These are phyloP conservation scores for Mycetomoellerius zeteki DNA, from an alignment of 1,140 invertebrate genomes.

Conservation along the genomic window DNA sequence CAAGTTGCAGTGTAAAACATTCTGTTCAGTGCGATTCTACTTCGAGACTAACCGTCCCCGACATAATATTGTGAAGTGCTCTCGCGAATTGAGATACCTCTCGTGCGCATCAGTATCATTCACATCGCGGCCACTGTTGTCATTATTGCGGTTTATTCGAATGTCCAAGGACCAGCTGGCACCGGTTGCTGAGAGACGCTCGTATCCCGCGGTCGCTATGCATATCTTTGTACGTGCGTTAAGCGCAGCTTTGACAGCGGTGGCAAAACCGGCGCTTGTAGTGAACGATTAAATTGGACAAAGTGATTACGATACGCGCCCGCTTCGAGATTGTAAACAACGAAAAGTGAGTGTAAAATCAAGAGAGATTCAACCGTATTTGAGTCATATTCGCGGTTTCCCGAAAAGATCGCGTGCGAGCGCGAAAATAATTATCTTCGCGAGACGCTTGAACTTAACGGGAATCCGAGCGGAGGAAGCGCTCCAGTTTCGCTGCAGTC, in stretches of 20 bases:
- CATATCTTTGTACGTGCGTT: slow-evolving; percentile 31
- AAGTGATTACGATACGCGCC: not conserved
- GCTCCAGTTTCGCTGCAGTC: slow-evolving; percentile 5
- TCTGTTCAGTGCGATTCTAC: slow-evolving; percentile 26
- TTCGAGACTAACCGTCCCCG: slow-evolving; percentile 5
- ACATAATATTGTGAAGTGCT: not conserved
- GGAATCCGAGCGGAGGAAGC: slow-evolving; percentile 28
- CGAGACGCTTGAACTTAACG: slow-evolving; percentile 25
- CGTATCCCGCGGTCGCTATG: slow-evolving; percentile 6
- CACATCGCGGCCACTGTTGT: not conserved
- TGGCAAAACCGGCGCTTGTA: not conserved
- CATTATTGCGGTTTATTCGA: not conserved
- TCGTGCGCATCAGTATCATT: not conserved
- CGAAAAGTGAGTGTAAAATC: not conserved
- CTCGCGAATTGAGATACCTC: not conserved
- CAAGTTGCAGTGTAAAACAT: slow-evolving; percentile 69
- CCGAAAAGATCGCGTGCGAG: not conserved
- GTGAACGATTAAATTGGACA: not conserved
- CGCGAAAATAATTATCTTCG: slow-evolving; percentile 2
- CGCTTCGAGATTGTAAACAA: not conserved
- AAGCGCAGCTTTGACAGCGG: not conserved
- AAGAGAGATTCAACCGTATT: not conserved
- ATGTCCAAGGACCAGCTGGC: not conserved
- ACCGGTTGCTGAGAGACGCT: not conserved
- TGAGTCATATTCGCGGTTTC: not conserved